Conservation (phyloP, 2,888 invertebrate species). For the Griposia aprilina region DNA sequence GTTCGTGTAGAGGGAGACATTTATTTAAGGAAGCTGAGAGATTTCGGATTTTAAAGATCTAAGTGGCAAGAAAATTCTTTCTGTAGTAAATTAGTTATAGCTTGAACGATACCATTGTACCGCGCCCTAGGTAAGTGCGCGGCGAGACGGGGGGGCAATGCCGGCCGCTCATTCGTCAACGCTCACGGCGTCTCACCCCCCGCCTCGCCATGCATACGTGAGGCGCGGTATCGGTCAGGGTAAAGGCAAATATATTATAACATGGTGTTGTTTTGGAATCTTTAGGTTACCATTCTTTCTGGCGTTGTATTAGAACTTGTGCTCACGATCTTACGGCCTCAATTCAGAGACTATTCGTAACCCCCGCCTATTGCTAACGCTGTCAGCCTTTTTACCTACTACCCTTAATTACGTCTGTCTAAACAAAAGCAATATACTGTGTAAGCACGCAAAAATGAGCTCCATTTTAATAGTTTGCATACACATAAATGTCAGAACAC, state of each 20-base stretch:
- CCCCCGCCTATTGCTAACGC: background rate
- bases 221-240: too few species aligned
- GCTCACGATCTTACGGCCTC: background rate
- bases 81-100: background rate
- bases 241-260: too few species aligned
- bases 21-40: background rate
- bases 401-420: slow-evolving; percentile 25
- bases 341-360: background rate
- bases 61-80: too few species aligned
- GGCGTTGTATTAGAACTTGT: background rate
- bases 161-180: too few species aligned
- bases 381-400: background rate
- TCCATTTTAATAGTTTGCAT: slow-evolving; percentile 11
- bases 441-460: slow-evolving; percentile 14
- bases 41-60: too few species aligned
- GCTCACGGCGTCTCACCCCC: too few species aligned
- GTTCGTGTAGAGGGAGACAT: background rate
- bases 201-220: too few species aligned
- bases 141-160: too few species aligned
- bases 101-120: too few species aligned
- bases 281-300: background rate
- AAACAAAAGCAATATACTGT: slow-evolving; percentile 19
- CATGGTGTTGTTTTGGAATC: too few species aligned
- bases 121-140: too few species aligned
- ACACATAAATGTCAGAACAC: slow-evolving; percentile 13